These are phyloP conservation scores for Agrilus biguttatus DNA, from an alignment of 2,888 invertebrate genomes.

Conservation along the genomic window DNA sequence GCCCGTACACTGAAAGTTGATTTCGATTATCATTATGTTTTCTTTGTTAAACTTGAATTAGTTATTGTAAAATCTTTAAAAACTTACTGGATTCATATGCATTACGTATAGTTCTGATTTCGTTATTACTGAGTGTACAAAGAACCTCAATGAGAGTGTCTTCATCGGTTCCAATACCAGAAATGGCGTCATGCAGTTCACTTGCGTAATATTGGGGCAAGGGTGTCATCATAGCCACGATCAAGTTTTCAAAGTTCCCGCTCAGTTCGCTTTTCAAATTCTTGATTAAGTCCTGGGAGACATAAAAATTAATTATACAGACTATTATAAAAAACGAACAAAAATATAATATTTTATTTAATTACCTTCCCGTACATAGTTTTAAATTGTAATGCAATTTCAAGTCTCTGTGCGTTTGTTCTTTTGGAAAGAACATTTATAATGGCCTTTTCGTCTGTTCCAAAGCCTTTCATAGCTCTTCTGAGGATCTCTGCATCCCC, in stretches of 20 bases:
- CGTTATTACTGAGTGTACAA: conserved; percentile 74
- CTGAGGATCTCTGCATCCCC: conserved; percentile 67
- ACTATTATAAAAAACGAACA: neutral
- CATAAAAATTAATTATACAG: conserved; percentile 3
- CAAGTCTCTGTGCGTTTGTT: conserved; percentile 71
- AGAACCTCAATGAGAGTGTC: conserved; percentile 79
- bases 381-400: conserved; percentile 71
- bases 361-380: conserved; percentile 72
- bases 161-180: conserved; percentile 73
- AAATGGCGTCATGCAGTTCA: conserved; percentile 70
- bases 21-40: neutral
- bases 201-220: conserved; percentile 72
- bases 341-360: conserved; percentile 1
- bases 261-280: conserved; percentile 79
- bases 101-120: conserved; percentile 64
- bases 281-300: conserved; percentile 51
- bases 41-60: neutral
- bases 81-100: conserved; percentile 63
- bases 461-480: conserved; percentile 87
- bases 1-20: conserved; percentile 50
- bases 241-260: conserved; percentile 73
- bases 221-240: conserved; percentile 75
- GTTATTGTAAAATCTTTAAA: neutral
- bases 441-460: conserved; percentile 82
- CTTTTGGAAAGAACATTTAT: conserved; percentile 72